Evolutionary conservation across 1,140 invertebrate genomes (phyloP).

Genomic region (Eriocheir sinensis): DNA sequence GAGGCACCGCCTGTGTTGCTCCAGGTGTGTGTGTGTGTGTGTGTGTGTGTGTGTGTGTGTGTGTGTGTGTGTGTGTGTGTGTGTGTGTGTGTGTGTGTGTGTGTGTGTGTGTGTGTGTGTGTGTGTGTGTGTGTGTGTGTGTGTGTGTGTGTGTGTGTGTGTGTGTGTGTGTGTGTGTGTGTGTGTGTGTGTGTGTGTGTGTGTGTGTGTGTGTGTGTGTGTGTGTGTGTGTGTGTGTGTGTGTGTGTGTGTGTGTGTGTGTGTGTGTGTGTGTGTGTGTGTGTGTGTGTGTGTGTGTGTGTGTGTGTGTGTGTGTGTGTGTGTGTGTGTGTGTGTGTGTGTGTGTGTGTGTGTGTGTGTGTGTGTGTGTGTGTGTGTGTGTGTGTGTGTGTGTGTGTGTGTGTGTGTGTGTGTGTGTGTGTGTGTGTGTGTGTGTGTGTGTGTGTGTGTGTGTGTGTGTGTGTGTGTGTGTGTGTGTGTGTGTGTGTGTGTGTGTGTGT

Average conservation of each 20-base stretch:
- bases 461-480: constrained; percentile 33
- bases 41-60: not conserved
- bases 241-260: constrained; percentile 39
- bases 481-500: constrained; percentile 33
- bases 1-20: too few relatives aligned
- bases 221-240: not conserved
- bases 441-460: constrained; percentile 30
- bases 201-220: not conserved
- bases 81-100: not conserved
- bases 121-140: not conserved
- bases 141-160: not conserved
- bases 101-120: not conserved
- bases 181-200: not conserved
- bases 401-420: constrained; percentile 25
- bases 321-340: constrained; percentile 43
- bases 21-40: not conserved
- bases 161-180: not conserved
- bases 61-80: too few relatives aligned
- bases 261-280: constrained; percentile 45
- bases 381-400: constrained; percentile 36
- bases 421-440: constrained; percentile 29
- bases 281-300: constrained; percentile 45
- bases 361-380: constrained; percentile 41
- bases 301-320: constrained; percentile 45
- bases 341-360: constrained; percentile 39